Evolutionary conservation across 2,888 invertebrate species (phyloP).

Genomic region (Siphlonurus alternatus): DNA sequence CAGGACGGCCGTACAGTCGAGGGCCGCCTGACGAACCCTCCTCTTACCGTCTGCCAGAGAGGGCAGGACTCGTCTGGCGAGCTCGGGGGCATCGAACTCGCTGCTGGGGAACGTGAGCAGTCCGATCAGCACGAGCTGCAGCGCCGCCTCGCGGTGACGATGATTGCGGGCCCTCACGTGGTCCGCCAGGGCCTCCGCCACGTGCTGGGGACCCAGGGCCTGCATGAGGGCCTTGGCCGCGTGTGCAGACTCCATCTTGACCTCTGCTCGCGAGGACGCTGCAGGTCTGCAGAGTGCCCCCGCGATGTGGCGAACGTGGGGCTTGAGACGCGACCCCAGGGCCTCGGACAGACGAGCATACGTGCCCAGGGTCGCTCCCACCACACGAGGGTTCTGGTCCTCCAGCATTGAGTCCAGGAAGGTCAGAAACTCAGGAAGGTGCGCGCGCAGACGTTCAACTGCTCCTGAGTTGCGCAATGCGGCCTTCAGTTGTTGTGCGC

Average conservation of each 20-base stretch:
- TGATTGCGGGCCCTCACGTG: constrained; percentile 29
- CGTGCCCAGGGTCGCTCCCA: constrained; percentile 26
- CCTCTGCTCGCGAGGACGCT: constrained; percentile 31
- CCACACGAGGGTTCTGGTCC: constrained; percentile 39
- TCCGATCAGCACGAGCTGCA: constrained; percentile 60
- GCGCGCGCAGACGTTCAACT: constrained; percentile 36
- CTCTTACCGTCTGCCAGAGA: constrained; percentile 43
- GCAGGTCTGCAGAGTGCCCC: constrained; percentile 27
- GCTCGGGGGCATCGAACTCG: constrained; percentile 36
- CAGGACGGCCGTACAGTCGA: constrained; percentile 62
- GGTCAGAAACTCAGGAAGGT: constrained; percentile 43
- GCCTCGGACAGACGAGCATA: constrained; percentile 27
- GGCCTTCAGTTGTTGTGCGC: constrained; percentile 37
- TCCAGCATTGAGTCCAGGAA: constrained; percentile 38
- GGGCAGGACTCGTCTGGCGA: constrained; percentile 22
- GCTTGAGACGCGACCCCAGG: constrained; percentile 21
- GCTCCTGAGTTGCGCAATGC: constrained; percentile 35
- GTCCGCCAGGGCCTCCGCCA: constrained; percentile 33
- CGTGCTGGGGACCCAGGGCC: constrained; percentile 30
- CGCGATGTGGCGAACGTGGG: constrained; percentile 22
- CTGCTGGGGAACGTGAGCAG: constrained; percentile 62
- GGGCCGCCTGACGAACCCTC: constrained; percentile 56
- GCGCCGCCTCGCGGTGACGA: constrained; percentile 51
- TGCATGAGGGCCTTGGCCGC: constrained; percentile 33
- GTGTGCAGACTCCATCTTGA: constrained; percentile 30